Percentiles rank a stretch among this genome's conserved stretches.
These are phyloP conservation scores for Hapalemur alaotrensis DNA, from an alignment of 2,797 vertebrate species.

Conservation along the genomic window DNA sequence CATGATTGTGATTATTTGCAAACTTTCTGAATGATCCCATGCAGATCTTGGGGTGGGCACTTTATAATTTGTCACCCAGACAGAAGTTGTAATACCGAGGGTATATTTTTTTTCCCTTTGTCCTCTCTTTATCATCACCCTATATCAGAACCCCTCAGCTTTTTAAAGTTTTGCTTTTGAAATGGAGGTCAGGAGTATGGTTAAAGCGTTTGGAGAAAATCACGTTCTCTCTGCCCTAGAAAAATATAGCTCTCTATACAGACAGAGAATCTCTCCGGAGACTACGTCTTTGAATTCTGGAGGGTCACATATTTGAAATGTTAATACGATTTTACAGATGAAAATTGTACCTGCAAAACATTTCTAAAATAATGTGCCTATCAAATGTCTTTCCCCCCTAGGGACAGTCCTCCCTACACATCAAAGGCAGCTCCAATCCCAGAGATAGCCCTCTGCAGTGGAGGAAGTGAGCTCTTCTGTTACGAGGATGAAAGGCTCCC, in stretches of 20 bases:
- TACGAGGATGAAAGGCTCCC: not conserved
- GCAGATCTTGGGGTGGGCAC: slow-evolving; percentile 44
- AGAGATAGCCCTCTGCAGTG: not conserved
- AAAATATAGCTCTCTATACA: slow-evolving; percentile 34
- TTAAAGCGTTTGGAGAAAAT: slow-evolving; percentile 55
- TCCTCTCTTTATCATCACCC: not conserved
- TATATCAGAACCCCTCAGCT: not conserved
- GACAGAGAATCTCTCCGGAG: slow-evolving; percentile 39
- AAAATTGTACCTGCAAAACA: slow-evolving; percentile 71
- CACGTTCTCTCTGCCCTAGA: slow-evolving; percentile 26
- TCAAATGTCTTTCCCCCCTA: slow-evolving; percentile 5
- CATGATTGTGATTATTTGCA: slow-evolving; percentile 75
- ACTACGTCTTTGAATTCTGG: slow-evolving; percentile 56
- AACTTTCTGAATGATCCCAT: slow-evolving; percentile 71
- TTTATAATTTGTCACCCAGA: slow-evolving; percentile 64
- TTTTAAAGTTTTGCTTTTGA: slow-evolving; percentile 46
- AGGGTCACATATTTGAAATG: slow-evolving; percentile 65
- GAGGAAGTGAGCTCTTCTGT: not conserved
- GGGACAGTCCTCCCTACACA: slow-evolving; percentile 1
- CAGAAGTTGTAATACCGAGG: not conserved
- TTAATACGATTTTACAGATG: slow-evolving; percentile 70
- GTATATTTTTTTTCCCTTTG: not conserved
- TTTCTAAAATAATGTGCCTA: slow-evolving; percentile 59
- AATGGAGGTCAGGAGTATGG: not conserved
- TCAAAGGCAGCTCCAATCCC: slow-evolving; percentile 50